Percentiles rank a stretch among this genome's conserved stretches.
Conservation (phyloP, 2,888 invertebrate species). For the Orchesella flavescens region DNA sequence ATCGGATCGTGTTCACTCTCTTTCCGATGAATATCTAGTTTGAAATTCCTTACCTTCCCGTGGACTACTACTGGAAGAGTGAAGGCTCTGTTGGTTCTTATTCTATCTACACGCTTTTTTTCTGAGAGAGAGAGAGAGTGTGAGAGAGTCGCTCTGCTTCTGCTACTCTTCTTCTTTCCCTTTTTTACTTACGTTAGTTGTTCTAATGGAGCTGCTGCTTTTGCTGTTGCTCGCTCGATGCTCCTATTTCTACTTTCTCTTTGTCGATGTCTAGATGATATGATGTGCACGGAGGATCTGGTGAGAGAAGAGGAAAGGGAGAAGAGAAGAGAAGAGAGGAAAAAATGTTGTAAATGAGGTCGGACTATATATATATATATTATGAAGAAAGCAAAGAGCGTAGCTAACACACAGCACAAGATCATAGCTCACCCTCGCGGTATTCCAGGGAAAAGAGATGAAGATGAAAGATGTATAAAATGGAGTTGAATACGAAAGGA, state of each 20-base stretch:
- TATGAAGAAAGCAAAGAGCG: neutral
- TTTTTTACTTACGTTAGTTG: neutral
- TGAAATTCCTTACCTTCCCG: conserved; percentile 27
- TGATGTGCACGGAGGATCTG: neutral
- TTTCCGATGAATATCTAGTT: conserved; percentile 44
- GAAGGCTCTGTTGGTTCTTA: no score
- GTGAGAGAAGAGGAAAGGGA: neutral
- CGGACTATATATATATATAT: neutral
- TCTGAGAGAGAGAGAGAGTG: no score
- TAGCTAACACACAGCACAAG: neutral
- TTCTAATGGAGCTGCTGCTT: neutral
- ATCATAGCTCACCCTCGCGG: conserved; percentile 42
- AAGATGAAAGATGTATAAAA: conserved; percentile 12
- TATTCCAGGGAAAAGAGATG: neutral
- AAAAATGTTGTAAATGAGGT: conserved; percentile 22
- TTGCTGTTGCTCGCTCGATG: neutral
- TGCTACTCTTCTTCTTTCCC: conserved; percentile 13
- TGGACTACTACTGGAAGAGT: conserved; percentile 1
- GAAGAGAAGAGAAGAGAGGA: conserved; percentile 3
- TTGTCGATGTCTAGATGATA: neutral
- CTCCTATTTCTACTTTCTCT: neutral
- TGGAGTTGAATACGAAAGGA: neutral
- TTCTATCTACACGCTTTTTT: no score
- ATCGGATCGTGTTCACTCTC: conserved; percentile 42
- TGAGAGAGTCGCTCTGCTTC: neutral